Evolutionary conservation across 2,113 vertebrate genomes (phyloP).

Genomic region (Ciconia boyciana): DNA sequence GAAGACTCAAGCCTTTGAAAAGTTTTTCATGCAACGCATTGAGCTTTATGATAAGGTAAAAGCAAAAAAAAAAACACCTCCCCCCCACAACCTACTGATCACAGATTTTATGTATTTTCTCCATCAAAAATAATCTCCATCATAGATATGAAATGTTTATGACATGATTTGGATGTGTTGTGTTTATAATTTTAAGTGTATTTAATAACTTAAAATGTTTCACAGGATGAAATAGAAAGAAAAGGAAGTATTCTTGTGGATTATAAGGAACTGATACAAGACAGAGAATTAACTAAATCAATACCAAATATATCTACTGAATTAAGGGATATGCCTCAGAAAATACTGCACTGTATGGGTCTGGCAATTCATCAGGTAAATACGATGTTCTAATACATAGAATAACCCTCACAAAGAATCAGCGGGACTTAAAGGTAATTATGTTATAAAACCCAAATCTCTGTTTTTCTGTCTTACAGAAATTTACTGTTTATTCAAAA

Average conservation of each 20-base stretch:
- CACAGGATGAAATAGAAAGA: slow-evolving; percentile 96
- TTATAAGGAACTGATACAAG: slow-evolving; percentile 83
- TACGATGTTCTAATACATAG: not conserved
- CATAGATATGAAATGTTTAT: not conserved
- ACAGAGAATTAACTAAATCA: slow-evolving; percentile 63
- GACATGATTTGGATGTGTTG: not conserved
- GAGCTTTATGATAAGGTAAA: slow-evolving; percentile 95
- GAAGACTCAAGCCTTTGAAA: slow-evolving; percentile 93
- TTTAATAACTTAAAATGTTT: slow-evolving; percentile 7
- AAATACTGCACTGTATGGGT: slow-evolving; percentile 89
- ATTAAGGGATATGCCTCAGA: slow-evolving; percentile 88
- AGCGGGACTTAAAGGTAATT: not conserved
- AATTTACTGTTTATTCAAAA: not conserved
- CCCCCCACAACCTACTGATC: not conserved
- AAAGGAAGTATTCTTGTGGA: slow-evolving; percentile 97
- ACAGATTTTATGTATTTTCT: not conserved
- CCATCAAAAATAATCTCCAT: not conserved
- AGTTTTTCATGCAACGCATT: slow-evolving; percentile 86
- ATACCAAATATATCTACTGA: slow-evolving; percentile 78
- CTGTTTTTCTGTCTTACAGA: not conserved
- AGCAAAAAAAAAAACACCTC: not conserved
- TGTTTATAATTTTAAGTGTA: not conserved
- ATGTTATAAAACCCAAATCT: not conserved
- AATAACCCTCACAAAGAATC: not conserved
- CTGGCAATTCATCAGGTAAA: slow-evolving; percentile 94